Evolutionary conservation across 2,113 vertebrate species (phyloP), one percentile per base, ranked within the genome.

Genomic region (Lepisosteus oculatus): DNA sequence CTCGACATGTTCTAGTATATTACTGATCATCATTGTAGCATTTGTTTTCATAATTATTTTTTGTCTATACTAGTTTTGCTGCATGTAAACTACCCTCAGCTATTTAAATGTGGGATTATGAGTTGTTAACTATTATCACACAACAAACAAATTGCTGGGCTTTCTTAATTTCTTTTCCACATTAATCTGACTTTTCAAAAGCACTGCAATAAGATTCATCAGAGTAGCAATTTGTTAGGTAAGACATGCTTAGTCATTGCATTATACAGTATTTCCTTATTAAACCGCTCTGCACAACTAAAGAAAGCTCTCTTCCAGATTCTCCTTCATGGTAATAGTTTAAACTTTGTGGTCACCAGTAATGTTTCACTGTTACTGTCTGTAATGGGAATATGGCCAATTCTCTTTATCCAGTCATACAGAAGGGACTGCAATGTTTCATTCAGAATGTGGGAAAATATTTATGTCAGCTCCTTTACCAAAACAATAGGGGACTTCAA

Each of bases 341-440:
- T 9, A 61, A 57, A 43, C 59, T 6, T 29, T 41, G 15, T 29
- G 29, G 29, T 29, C 61, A 56, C 11, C 51, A 55, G 13, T 62
- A 6, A 55, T 55, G 45, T 29, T 72, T 42, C 29, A 55, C 8
- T 65, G 44, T 43, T 44, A 54, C 9, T 15, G 29, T 51, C 42
- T 70, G 59, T 9, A 17, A 17, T 57, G 67, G 67, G 69, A 29
- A 65, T 42, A 6, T 6, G 17, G 43, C 44, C 12, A 81, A 82
- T 81, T 69, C 73, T 44, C 68, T 17, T 61, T 0, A 8, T 71
- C 76, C 74, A 6, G 65, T 55, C 67, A 71, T 65, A 65, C 70
- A 81, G 79, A 82, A 79, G 79, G 73, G 79, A 79, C 11, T 81
- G 80, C 74, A 76, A 72, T 54, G 63, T 67, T 80, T 73, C 71